phyloP scores from a whole-genome alignment of 2,113 vertebrate genomes.

The Pseudorhombus dupliciocellatus region DNA sequence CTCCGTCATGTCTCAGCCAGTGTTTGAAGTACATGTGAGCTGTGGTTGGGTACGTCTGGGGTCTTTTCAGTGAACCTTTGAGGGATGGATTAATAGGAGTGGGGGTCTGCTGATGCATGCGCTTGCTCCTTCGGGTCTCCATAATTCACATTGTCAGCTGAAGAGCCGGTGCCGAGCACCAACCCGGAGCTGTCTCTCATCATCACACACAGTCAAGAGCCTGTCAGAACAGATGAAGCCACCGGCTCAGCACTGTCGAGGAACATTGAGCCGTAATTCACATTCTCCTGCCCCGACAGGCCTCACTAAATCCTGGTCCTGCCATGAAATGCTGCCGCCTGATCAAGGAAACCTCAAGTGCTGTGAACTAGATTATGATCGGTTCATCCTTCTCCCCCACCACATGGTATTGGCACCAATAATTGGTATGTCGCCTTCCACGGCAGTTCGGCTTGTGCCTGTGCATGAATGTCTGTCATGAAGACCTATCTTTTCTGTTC shows the following conservation, averaged over 20 bases:
- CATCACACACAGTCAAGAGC: slow-evolving; percentile 81
- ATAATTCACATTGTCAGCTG: slow-evolving; percentile 84
- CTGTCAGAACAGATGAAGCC: slow-evolving; percentile 82
- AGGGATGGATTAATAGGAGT: slow-evolving; percentile 68
- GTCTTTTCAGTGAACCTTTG: slow-evolving; percentile 53
- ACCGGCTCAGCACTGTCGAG: slow-evolving; percentile 77
- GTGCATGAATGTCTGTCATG: slow-evolving; percentile 31
- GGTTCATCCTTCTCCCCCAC: slow-evolving; percentile 18
- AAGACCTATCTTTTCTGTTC: slow-evolving; percentile 21
- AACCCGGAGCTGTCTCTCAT: slow-evolving; percentile 80
- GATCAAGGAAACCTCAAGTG: slow-evolving; percentile 55
- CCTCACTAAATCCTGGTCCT: slow-evolving; percentile 72
- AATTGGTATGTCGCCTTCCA: slow-evolving; percentile 28
- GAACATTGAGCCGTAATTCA: slow-evolving; percentile 77
- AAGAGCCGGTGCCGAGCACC: slow-evolving; percentile 64
- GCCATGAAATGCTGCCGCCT: slow-evolving; percentile 51
- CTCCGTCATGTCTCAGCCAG: slow-evolving; percentile 26
- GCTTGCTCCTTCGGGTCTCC: slow-evolving; percentile 68
- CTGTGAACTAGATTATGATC: slow-evolving; percentile 63
- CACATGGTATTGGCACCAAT: slow-evolving; percentile 31
- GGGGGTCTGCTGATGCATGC: slow-evolving; percentile 75
- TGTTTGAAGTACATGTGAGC: slow-evolving; percentile 24
- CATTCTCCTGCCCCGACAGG: slow-evolving; percentile 72
- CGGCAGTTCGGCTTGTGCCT: slow-evolving; percentile 8
- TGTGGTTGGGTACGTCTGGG: slow-evolving; percentile 30